These are phyloP conservation scores for Clavelina lepadiformis DNA, from an alignment of 23 tunicate genomes.

Conservation along the genomic window DNA sequence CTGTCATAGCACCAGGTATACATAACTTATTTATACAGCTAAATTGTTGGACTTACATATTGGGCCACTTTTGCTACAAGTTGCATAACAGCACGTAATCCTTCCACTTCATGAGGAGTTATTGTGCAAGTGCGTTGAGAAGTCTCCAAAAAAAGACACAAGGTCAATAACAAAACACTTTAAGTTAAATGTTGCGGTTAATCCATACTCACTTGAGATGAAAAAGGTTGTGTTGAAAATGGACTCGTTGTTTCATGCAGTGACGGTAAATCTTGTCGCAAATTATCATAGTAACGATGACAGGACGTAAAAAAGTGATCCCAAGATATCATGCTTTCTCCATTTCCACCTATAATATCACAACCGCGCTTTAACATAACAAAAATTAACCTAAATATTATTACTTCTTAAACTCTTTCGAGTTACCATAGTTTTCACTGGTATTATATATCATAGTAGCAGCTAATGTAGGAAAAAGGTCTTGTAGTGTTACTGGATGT, in stretches of 20 bases:
- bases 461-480: too few relatives aligned
- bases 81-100: slow-evolving; percentile 64
- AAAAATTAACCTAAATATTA: too few relatives aligned
- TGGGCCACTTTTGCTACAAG: slow-evolving; percentile 47
- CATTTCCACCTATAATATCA: slow-evolving; percentile 46
- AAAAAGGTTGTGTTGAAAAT: slow-evolving; percentile 9
- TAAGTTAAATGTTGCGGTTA: too few relatives aligned
- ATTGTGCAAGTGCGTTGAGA: slow-evolving; percentile 39
- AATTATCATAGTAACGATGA: slow-evolving; percentile 55
- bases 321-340: slow-evolving; percentile 68
- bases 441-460: too few relatives aligned
- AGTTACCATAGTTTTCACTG: too few relatives aligned
- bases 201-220: too few relatives aligned
- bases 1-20: not conserved
- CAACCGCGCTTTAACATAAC: too few relatives aligned
- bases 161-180: too few relatives aligned
- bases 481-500: too few relatives aligned
- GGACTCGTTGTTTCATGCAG: slow-evolving; percentile 32
- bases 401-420: too few relatives aligned
- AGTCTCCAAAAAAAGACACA: too few relatives aligned
- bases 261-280: slow-evolving; percentile 43
- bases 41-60: slow-evolving; percentile 63
- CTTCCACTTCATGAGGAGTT: slow-evolving; percentile 92
- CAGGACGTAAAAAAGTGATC: slow-evolving; percentile 73
- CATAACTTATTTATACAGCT: not conserved